Evolutionary conservation across 2,113 vertebrate species (phyloP).

Genomic region (Cottus gobio): DNA sequence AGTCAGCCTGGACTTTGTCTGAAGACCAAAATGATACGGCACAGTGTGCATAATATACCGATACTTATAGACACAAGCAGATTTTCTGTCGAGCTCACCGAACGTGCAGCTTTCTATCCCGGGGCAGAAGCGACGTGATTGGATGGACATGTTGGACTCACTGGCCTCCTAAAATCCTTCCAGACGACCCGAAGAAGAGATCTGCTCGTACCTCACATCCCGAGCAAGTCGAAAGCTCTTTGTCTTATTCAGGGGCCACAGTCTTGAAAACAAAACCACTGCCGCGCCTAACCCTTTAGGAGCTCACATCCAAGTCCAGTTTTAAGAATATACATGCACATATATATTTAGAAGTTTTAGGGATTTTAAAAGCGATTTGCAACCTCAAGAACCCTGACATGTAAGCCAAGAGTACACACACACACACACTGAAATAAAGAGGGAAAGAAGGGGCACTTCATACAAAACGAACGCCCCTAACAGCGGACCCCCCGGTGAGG

Average conservation of each 20-base stretch:
- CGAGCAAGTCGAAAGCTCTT: neutral
- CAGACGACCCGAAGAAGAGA: neutral
- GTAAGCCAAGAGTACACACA: neutral
- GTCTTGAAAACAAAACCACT: neutral
- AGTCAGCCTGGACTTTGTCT: neutral
- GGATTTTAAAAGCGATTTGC: neutral
- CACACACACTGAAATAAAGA: neutral
- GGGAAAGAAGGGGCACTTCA: neutral
- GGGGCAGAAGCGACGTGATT: too few species aligned
- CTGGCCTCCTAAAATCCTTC: neutral
- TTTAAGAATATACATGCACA: neutral
- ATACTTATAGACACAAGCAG: too few species aligned
- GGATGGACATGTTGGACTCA: neutral
- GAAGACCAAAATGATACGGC: neutral
- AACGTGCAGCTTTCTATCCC: neutral
- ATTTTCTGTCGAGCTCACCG: neutral
- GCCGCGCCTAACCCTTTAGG: neutral
- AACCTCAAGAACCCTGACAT: neutral
- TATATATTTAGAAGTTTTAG: too few species aligned
- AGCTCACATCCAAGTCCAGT: neutral
- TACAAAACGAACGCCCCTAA: neutral
- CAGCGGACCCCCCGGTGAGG: constrained; percentile 42
- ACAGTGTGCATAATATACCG: neutral
- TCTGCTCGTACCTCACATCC: neutral
- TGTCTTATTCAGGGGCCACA: neutral